Base-by-base conservation (phyloP, 2,797 vertebrate species). In the Ctenopoma multispine region DNA sequence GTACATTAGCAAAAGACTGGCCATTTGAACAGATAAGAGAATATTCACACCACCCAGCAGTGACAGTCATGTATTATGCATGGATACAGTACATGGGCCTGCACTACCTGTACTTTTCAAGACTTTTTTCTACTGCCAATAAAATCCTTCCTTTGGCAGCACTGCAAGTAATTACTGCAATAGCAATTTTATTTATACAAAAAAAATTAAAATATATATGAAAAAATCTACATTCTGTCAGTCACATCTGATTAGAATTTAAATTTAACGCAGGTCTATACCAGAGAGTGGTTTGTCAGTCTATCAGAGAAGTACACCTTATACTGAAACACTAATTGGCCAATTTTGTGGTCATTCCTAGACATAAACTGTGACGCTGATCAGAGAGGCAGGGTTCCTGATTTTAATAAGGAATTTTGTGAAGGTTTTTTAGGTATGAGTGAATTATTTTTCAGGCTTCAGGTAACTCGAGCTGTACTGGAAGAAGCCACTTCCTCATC, bases 401-500 rank as follows among this genome's bases (percentile, higher is more conserved):
- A 24, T 59, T 67, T 67, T 38, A 59, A 68, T 13, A 56, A 51
- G 55, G 58, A 61, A 43, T 14, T 13, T 23, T 34, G 31, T 20
- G 38, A 36, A 51, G 36, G 46, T 12, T 9, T 50, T 71, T 60
- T 38, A 51, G 15, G 21, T 17, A 51, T 44, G 23, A 23, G 21
- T 44, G 54, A 38, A 20, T 60, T 46, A 24, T 29, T 46, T 56
- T 68, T 31, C 67, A 54, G 38, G 24, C 3, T 21, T 55, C 13
- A 7, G 20, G 53, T 80, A 72, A 75, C 56, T 65, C 57, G 21
- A 34, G 9, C 58, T 41, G n/a, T 17, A 18, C 54, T 71, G 24
- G 14, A 11, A 24, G 54, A 69, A 29, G 17, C 38, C 34, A 34
- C 55, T 54, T 56, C 20, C 36, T 21, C 38, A 49, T 38, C 36